Base-by-base conservation (phyloP, 2,797 vertebrate species). In the Galago senegalensis region DNA sequence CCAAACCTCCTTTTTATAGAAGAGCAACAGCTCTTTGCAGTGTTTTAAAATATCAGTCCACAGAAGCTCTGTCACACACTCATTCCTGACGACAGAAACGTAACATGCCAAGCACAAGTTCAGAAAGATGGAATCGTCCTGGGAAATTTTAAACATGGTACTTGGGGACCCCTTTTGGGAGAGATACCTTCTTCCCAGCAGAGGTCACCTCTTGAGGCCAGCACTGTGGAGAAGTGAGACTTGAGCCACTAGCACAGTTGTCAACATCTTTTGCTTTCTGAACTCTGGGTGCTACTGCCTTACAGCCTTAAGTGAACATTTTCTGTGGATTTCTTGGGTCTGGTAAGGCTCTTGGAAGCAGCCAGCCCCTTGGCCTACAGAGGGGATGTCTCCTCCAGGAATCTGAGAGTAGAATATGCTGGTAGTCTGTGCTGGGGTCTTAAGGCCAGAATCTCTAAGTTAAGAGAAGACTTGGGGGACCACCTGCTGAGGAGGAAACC, bases 1-100 rank as follows among this genome's bases (percentile, higher is more conserved):
- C 98, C 91, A 98, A 97, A 98, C 96, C 97, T 97, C 95, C 94
- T 97, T 97, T 98, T 97, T 98, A 98, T 95, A 7, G 80, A 60
- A 63, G 23, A 94, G 77, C 98, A 46, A 31, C 97, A 97, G 69
- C 94, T 89, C 96, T 93, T 98, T 97, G 93, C 96, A 17, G 96
- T 96, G 98, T n/a, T 43, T 43, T 29, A 70, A 60, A 82, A 61
- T 14, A 4, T 0, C 37, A 92, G 7, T 31, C 61, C 2, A 1
- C 31, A 25, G 86, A 65, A 40, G 72, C 60, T 56, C 73, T 13
- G 14, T 63, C 61, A 43, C 89, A 69, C 63, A 86, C 18, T 97
- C 21, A 49, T 31, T 76, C 16, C 69, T 34, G 72, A 46, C 23
- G 72, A 56, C 77, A 84, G 17, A 76, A 94, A 63, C 17, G 20